Conservation (phyloP, 2,797 vertebrate species). For the Remorina albescens region DNA sequence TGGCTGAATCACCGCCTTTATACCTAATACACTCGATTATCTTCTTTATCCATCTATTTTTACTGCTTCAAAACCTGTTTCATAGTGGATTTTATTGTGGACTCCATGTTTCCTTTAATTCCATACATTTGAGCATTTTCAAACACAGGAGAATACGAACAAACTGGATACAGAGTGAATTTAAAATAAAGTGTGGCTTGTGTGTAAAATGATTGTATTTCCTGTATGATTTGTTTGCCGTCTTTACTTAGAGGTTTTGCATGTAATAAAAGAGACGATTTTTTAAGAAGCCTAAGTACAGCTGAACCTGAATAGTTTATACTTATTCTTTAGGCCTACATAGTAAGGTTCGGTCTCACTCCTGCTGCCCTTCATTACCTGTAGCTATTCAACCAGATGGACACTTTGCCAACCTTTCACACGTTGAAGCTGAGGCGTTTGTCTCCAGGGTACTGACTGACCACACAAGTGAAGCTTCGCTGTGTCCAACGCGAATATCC, state of each 20-base stretch:
- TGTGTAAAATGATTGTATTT: constrained; percentile 16
- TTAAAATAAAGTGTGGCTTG: constrained; percentile 19
- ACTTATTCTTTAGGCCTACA: constrained; percentile 38
- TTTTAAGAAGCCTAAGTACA: constrained; percentile 23
- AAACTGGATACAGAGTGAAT: constrained; percentile 14
- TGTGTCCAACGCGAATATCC: constrained; percentile 76
- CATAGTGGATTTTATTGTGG: constrained; percentile 29
- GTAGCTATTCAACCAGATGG: constrained; percentile 65
- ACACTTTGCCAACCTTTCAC: constrained; percentile 67
- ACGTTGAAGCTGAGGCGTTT: constrained; percentile 67
- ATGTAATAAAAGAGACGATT: constrained; percentile 23
- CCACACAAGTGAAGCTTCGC: constrained; percentile 73
- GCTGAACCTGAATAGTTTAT: constrained; percentile 32
- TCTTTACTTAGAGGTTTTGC: constrained; percentile 24
- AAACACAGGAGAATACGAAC: constrained; percentile 28
- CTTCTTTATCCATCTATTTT: constrained; percentile 40
- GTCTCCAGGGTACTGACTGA: constrained; percentile 79
- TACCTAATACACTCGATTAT: constrained; percentile 63
- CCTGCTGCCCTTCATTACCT: constrained; percentile 62
- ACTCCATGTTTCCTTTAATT: constrained; percentile 31
- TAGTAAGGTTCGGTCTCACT: constrained; percentile 20
- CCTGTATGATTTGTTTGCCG: constrained; percentile 16
- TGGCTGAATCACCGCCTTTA: constrained; percentile 68
- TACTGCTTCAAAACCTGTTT: constrained; percentile 33
- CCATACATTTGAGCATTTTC: constrained; percentile 41